A percentile compares a stretch with the other conserved stretches of the same genome.
phyloP scores from a whole-genome alignment of 2,888 invertebrate species.

The Celastrina argiolus region DNA sequence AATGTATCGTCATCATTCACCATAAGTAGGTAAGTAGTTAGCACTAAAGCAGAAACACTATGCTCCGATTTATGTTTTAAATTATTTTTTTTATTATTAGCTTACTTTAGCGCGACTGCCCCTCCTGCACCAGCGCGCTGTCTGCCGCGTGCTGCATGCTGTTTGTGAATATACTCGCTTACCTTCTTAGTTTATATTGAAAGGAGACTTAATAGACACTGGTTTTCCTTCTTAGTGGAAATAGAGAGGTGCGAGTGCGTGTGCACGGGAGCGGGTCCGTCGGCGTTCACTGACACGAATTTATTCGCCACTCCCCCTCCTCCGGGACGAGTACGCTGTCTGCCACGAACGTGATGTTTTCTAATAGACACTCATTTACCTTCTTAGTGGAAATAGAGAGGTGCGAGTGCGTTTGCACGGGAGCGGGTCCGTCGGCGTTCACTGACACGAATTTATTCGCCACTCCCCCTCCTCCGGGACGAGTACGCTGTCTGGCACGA shows the following conservation, averaged over 20 bases:
- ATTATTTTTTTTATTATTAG: no score
- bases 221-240: conserved; percentile 88
- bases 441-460: conserved; percentile 70
- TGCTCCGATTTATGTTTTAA: no score
- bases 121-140: no score
- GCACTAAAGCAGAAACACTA: no score
- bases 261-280: conserved; percentile 61
- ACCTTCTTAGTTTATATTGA: no score
- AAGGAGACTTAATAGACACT: no score
- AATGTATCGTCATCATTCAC: not conserved
- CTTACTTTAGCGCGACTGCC: conserved; percentile 59
- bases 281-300: conserved; percentile 64
- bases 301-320: conserved; percentile 80
- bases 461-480: conserved; percentile 82
- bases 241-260: conserved; percentile 84
- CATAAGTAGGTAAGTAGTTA: not conserved
- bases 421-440: conserved; percentile 62
- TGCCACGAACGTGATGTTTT: no score
- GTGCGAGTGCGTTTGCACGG: conserved; percentile 74
- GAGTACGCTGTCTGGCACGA: no score
- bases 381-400: conserved; percentile 93
- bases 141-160: no score
- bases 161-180: no score
- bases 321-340: no score
- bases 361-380: conserved; percentile 77